Percentiles rank a stretch among this genome's conserved stretches.
Conservation (phyloP, 2,888 invertebrate species). For the Carterocephalus palaemon region DNA sequence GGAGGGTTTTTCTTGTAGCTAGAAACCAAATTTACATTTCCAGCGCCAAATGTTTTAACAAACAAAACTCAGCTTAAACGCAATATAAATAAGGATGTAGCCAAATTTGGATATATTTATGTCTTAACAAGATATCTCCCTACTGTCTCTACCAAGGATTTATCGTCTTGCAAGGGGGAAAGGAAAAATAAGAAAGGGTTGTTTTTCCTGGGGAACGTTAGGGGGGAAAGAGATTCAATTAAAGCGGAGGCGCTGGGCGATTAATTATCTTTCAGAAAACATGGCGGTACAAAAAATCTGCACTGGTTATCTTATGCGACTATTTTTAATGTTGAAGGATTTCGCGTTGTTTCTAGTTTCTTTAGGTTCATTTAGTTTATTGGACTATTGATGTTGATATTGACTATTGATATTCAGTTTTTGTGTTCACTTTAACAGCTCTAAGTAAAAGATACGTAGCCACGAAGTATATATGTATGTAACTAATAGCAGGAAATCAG, state of each 20-base stretch:
- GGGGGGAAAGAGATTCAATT: constrained; percentile 71
- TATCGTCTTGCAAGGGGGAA: constrained; percentile 74
- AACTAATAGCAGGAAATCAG: too few species aligned
- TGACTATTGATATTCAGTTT: too few species aligned
- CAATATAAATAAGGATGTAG: constrained; percentile 12
- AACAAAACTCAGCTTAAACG: constrained; percentile 26
- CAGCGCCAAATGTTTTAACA: background rate
- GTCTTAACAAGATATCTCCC: constrained; percentile 64
- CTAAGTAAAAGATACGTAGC: too few species aligned
- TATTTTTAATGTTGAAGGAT: too few species aligned
- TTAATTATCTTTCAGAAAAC: constrained; percentile 68
- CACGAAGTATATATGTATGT: too few species aligned
- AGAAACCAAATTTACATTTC: constrained; percentile 33
- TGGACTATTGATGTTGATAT: too few species aligned
- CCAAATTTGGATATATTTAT: constrained; percentile 29
- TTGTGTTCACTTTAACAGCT: too few species aligned
- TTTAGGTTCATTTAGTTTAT: too few species aligned
- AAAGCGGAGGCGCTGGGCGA: constrained; percentile 63
- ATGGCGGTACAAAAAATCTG: constrained; percentile 37
- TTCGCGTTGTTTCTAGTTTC: too few species aligned
- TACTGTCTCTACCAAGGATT: constrained; percentile 75
- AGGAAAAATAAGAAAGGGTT: constrained; percentile 77
- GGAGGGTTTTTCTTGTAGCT: constrained; percentile 74
- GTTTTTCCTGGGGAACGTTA: constrained; percentile 69
- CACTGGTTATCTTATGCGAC: constrained; percentile 1